Base-by-base conservation (phyloP, 2,888 invertebrate genomes). In the Lordiphosa andalusiaca region DNA sequence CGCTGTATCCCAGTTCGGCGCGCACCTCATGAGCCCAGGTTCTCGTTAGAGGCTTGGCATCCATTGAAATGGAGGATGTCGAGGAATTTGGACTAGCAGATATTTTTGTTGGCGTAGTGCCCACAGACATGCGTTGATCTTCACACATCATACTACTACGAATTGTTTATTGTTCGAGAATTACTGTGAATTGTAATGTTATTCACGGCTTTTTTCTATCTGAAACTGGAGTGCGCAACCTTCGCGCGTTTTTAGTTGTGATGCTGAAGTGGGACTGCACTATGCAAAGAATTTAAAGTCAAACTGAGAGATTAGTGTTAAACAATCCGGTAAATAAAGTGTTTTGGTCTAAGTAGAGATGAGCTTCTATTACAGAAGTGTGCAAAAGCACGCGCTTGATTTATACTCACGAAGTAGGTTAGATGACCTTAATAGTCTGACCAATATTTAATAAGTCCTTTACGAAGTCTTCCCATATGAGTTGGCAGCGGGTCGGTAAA, bases 11-110 rank as follows among this genome's bases (percentile, higher is more conserved):
- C n/a, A 69, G 53, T 47, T 86, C 86, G 2, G 74, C 73, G 3
- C 71, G 73, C n/a, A 87, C 77, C 52, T 86, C 85, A 46, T 87
- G 76, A 2, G 86, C 87, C 86, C 86, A 87, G 47, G 84, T 76
- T 35, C 54, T 72, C 25, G 60, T 53, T 6, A 49, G 39, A 3
- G 76, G 69, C 46, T 78, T 83, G 0, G 48, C 47, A 3, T 78
- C 76, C 16, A 71, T 58, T 25, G 73, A 68, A 4, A 67, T 66
- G 0, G 75, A 67, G 5, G 84, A 82, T 7, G 60, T 50, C 3
- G 84, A 81, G 6, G 71, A 84, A 52, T 78, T 84, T 0, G 68
- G 68, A 69, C 84, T 85, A 9, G 33, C 68, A 0, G 69, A 35
- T 46, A 57, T 60, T 39, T 71, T 73, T 6, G 56, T 36, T 10